These are phyloP conservation scores for Clepsis dumicolana DNA, from an alignment of 2,888 invertebrate species.

Conservation along the genomic window DNA sequence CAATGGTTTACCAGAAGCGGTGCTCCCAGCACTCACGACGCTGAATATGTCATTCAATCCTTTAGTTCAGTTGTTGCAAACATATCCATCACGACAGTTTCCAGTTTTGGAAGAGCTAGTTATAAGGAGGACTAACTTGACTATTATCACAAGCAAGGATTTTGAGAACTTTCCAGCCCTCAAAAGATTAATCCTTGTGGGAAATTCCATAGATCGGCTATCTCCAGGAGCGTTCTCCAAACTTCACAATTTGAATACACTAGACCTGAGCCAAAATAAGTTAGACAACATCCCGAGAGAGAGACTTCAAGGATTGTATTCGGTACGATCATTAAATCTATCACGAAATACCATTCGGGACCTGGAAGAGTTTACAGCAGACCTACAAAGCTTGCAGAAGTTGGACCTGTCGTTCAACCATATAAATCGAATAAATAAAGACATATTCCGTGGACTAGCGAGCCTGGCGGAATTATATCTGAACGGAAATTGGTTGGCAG, in stretches of 20 bases:
- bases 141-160: conserved; percentile 93
- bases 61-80: conserved; percentile 90
- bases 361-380: conserved; percentile 92
- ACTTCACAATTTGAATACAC: conserved; percentile 90
- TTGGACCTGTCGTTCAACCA: conserved; percentile 94
- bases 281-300: conserved; percentile 94
- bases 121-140: conserved; percentile 92
- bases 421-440: conserved; percentile 91
- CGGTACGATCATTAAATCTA: conserved; percentile 91
- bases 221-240: conserved; percentile 94
- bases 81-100: conserved; percentile 89
- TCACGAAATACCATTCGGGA: conserved; percentile 94
- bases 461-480: conserved; percentile 92
- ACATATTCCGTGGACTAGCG: conserved; percentile 91
- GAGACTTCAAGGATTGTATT: conserved; percentile 91
- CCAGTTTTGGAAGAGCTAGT: conserved; percentile 93
- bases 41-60: conserved; percentile 95
- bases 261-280: conserved; percentile 94
- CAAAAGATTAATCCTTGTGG: conserved; percentile 90
- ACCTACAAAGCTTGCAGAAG: conserved; percentile 91
- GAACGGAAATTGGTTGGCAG: conserved; percentile 93
- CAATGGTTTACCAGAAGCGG: conserved; percentile 90
- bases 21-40: conserved; percentile 90
- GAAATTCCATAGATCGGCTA: conserved; percentile 91
- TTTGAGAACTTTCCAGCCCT: conserved; percentile 93